Evolutionary conservation across 2,888 invertebrate species (phyloP).

Genomic region (Eueremaeus valkanovi): DNA sequence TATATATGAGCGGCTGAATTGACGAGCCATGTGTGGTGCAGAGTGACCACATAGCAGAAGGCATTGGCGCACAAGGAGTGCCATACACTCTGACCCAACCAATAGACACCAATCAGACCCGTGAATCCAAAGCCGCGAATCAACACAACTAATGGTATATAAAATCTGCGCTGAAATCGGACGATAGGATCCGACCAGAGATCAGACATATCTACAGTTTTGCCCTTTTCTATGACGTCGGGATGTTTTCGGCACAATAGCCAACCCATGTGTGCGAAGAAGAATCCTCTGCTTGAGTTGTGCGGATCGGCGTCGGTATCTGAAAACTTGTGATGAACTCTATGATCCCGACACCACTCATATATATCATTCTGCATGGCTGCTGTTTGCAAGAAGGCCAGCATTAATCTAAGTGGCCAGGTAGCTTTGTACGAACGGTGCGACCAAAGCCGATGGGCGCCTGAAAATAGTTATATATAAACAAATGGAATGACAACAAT

Average conservation of each 20-base stretch:
- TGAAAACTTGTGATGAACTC: constrained; percentile 54
- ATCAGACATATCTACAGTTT: constrained; percentile 55
- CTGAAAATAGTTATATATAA: constrained; percentile 56
- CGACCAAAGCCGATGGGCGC: constrained; percentile 89
- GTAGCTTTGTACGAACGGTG: constrained; percentile 87
- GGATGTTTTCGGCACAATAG: constrained; percentile 56
- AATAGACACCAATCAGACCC: constrained; percentile 53
- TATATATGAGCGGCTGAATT: constrained; percentile 61
- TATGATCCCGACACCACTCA: constrained; percentile 53
- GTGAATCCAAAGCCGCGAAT: constrained; percentile 55
- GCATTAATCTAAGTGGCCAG: constrained; percentile 66
- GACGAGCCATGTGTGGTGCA: constrained; percentile 57
- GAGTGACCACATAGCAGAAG: constrained; percentile 48
- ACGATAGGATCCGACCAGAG: constrained; percentile 55
- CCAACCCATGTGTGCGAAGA: constrained; percentile 59
- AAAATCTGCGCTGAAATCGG: constrained; percentile 55
- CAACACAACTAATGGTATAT: constrained; percentile 52
- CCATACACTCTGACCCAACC: constrained; percentile 55
- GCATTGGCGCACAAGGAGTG: constrained; percentile 53
- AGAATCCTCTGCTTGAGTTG: constrained; percentile 55
- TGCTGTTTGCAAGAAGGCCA: constrained; percentile 74
- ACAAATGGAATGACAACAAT: too few relatives aligned
- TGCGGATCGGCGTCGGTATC: constrained; percentile 54
- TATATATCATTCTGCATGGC: constrained; percentile 62
- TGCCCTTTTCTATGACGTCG: constrained; percentile 55